Conservation (phyloP, 2,888 invertebrate genomes). For the Caenorhabditis parvicauda region DNA sequence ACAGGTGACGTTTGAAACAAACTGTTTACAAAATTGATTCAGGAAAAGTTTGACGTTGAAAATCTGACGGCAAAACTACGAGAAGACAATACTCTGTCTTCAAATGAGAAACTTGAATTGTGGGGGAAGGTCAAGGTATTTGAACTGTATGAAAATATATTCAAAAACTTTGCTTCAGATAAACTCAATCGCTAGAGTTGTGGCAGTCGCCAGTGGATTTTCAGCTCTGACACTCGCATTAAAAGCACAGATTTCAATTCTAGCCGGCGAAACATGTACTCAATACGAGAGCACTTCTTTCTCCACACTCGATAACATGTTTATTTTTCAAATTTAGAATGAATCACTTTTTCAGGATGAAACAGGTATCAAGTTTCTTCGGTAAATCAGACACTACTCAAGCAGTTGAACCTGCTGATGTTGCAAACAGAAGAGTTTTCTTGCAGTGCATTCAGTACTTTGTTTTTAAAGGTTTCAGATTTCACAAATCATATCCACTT, state of each 20-base stretch:
- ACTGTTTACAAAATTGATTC: slow-evolving; percentile 1
- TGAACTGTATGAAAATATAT: neutral
- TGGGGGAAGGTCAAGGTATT: slow-evolving; percentile 43
- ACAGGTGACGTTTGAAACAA: slow-evolving; percentile 11
- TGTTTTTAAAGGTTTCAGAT: slow-evolving; percentile 35
- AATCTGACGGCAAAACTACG: slow-evolving; percentile 25
- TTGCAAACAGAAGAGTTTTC: slow-evolving; percentile 38
- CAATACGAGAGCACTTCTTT: slow-evolving; percentile 23
- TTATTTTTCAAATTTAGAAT: too few relatives aligned
- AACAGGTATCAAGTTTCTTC: neutral
- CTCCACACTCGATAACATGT: neutral
- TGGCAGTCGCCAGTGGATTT: slow-evolving; percentile 38
- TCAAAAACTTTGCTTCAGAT: slow-evolving; percentile 9
- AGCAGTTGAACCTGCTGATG: slow-evolving; percentile 18
- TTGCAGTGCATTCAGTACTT: slow-evolving; percentile 50
- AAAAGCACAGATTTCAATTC: slow-evolving; percentile 49
- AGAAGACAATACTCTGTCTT: slow-evolving; percentile 14
- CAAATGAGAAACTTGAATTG: slow-evolving; percentile 29
- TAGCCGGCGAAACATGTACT: slow-evolving; percentile 44
- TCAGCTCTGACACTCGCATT: slow-evolving; percentile 42
- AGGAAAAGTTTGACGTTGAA: slow-evolving; percentile 40
- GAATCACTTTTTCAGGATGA: neutral
- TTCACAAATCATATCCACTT: neutral
- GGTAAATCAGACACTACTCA: slow-evolving; percentile 2
- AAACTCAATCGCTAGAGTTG: slow-evolving; percentile 28